Evolutionary conservation across 2,888 invertebrate species (phyloP), one percentile per base, ranked within the genome.

Genomic region (Callimorpha dominula): DNA sequence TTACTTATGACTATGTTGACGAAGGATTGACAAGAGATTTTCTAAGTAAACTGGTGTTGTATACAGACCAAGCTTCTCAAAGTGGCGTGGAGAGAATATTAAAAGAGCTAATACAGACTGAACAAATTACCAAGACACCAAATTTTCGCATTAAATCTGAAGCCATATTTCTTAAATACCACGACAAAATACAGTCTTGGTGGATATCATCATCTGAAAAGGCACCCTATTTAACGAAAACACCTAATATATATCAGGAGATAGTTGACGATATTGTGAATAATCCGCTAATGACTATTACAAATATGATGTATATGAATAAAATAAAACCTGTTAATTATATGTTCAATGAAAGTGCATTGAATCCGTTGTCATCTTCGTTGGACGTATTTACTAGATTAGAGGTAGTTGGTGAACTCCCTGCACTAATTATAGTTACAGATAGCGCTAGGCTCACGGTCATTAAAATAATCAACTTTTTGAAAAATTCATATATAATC

Each of bases 1-100:
- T 70, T 43, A 31, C n/a, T 15, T 70, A 52, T 20, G 70, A 70
- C 43, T 64, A 43, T 64, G 20, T n/a, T 6, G 67, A 72, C 6
- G 65, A 60, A 8, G 20, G 65, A 8, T 67, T 60, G 8, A 54
- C 11, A n/a, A 31, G 46, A 65, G 65, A 65, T 11, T 65, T 70
- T 31, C n/a, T 78, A 15, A 57, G 31, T 14, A 52, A 70, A 54
- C 8, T 64, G 40, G 63, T 70, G 15, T 12, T 70, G 1, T 70
- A 71, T 46, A 60, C 65, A 49, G 52, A 66, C 60, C 46, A 63
- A 67, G 71, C 78, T 75, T 17, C 65, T 73, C n/a, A 73, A 76
- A 70, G 46, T 69, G 31, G 71, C 60, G 81, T 20, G 74, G 79
- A 43, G 62, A 31, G 12, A 71, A 79, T 60, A 62, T 79, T 62